A percentile compares a stretch with the other conserved stretches of the same genome.
Evolutionary conservation across 2,888 invertebrate genomes (phyloP).

Genomic region (Lordiphosa andalusiaca): DNA sequence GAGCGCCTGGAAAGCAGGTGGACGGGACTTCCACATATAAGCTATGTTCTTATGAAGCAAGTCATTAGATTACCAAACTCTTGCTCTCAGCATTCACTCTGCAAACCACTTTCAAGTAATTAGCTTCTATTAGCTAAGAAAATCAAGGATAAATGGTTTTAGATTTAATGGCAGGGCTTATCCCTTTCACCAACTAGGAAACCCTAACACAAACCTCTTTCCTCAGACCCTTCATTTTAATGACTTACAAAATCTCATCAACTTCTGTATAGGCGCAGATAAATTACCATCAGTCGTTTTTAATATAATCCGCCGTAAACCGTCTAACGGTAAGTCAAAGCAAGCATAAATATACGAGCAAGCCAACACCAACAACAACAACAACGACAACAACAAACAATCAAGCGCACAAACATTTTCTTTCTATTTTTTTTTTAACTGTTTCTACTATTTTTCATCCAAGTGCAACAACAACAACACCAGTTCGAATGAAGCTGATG

Average conservation of each 20-base stretch:
- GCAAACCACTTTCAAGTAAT: too few species aligned
- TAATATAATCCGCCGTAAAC: constrained; percentile 75
- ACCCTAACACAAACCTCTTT: not conserved
- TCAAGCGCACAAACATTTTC: constrained; percentile 64
- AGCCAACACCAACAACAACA: constrained; percentile 23
- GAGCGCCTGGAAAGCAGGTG: too few species aligned
- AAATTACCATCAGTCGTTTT: constrained; percentile 73
- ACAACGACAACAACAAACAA: constrained; percentile 45
- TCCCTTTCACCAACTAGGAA: not conserved
- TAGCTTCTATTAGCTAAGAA: too few species aligned
- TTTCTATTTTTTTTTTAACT: constrained; percentile 48
- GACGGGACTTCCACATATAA: too few species aligned
- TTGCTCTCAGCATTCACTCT: too few species aligned
- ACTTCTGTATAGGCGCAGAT: constrained; percentile 47
- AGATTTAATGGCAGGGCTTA: too few species aligned
- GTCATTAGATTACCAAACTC: too few species aligned
- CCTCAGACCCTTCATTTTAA: constrained; percentile 10
- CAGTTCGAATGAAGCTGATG: constrained; percentile 4
- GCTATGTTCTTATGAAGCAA: too few species aligned
- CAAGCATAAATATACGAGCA: constrained; percentile 73
- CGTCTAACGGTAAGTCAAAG: constrained; percentile 74
- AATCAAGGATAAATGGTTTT: too few species aligned
- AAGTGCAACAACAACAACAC: constrained; percentile 53
- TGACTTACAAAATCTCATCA: constrained; percentile 1
- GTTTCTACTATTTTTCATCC: constrained; percentile 73